phyloP scores from a whole-genome alignment of 1,140 invertebrate genomes.

The Trachymyrmex cornetzi region DNA sequence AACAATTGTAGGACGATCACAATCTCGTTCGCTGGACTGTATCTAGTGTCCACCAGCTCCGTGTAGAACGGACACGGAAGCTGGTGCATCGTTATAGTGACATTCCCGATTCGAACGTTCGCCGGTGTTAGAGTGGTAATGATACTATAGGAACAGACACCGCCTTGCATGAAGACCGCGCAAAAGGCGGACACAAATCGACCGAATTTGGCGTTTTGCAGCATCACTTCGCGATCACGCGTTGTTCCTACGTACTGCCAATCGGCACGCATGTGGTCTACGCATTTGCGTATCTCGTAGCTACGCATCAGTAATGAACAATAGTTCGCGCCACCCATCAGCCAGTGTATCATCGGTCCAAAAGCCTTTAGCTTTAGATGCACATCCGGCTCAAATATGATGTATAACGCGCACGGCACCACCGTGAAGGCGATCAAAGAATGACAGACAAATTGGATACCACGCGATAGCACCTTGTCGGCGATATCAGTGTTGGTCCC shows the following conservation, averaged over 20 bases:
- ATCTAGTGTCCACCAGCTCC: constrained; percentile 49
- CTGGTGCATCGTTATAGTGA: constrained; percentile 53
- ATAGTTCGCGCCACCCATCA: constrained; percentile 80
- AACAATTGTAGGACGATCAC: constrained; percentile 53
- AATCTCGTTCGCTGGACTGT: constrained; percentile 68
- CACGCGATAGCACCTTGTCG: neutral
- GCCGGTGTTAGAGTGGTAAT: constrained; percentile 68
- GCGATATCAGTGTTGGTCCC: neutral
- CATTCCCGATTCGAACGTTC: constrained; percentile 49
- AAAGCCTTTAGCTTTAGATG: constrained; percentile 73
- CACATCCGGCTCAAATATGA: constrained; percentile 70
- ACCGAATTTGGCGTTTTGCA: constrained; percentile 60
- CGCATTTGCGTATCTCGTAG: constrained; percentile 69
- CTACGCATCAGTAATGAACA: constrained; percentile 66
- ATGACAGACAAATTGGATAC: constrained; percentile 40
- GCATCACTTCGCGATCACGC: constrained; percentile 57
- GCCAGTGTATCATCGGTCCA: constrained; percentile 77
- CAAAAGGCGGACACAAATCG: constrained; percentile 65
- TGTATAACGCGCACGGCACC: constrained; percentile 34
- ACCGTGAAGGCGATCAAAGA: constrained; percentile 62
- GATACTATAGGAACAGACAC: constrained; percentile 77
- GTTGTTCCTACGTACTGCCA: constrained; percentile 36
- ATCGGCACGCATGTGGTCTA: constrained; percentile 61
- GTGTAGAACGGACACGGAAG: constrained; percentile 64
- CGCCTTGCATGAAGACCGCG: constrained; percentile 77